A percentile compares a stretch with the other conserved stretches of the same genome.
These are phyloP conservation scores for Germaria angustata DNA, from an alignment of 2,888 invertebrate genomes.

Conservation along the genomic window DNA sequence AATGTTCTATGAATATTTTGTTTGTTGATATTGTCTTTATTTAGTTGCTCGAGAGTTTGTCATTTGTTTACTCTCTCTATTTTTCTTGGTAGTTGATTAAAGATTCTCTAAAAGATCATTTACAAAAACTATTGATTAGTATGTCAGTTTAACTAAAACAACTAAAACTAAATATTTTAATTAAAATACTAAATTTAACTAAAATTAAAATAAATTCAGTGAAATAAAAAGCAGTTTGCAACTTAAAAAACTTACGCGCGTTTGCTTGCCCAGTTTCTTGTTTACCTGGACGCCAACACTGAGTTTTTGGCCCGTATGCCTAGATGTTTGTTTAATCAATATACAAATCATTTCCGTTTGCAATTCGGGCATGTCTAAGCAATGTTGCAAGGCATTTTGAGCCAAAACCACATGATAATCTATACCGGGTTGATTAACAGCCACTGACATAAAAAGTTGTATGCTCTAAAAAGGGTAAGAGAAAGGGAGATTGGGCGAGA, in stretches of 20 bases:
- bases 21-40: neutral
- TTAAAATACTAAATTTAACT: slow-evolving; percentile 37
- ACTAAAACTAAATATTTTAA: slow-evolving; percentile 27
- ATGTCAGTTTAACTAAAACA: slow-evolving; percentile 23
- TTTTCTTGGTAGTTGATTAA: neutral
- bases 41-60: neutral
- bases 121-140: slow-evolving; percentile 16
- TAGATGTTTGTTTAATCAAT: slow-evolving; percentile 94
- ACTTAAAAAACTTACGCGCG: slow-evolving; percentile 85
- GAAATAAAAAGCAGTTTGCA: slow-evolving; percentile 79
- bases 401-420: slow-evolving; percentile 98
- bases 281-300: slow-evolving; percentile 94
- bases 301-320: slow-evolving; percentile 89
- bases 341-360: slow-evolving; percentile 96
- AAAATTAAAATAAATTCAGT: slow-evolving; percentile 58
- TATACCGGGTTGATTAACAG: slow-evolving; percentile 96
- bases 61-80: neutral
- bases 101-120: neutral
- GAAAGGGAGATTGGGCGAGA: neutral
- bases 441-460: slow-evolving; percentile 97
- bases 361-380: slow-evolving; percentile 92
- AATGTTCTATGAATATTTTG: no score
- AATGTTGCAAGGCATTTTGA: slow-evolving; percentile 96
- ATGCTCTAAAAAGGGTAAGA: slow-evolving; percentile 85
- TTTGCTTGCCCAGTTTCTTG: slow-evolving; percentile 84